Evolutionary conservation across 2,797 vertebrate genomes (phyloP).

Genomic region (Chelon labrosus): DNA sequence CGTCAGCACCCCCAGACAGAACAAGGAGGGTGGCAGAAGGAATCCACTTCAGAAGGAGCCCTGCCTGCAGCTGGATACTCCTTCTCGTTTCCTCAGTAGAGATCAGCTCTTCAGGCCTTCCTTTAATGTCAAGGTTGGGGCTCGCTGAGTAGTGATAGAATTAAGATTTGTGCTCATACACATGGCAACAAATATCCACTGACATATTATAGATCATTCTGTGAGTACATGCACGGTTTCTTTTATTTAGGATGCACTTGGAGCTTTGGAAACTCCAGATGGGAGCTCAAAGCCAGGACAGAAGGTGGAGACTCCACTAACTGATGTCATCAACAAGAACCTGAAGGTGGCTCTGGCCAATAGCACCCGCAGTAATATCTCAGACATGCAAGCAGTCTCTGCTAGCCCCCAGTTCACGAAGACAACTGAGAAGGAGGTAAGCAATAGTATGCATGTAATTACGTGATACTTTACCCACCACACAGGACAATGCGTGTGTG

Average conservation of each 20-base stretch:
- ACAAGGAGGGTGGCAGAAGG: conserved; percentile 58
- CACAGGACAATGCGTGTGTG: neutral
- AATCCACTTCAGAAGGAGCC: conserved; percentile 84
- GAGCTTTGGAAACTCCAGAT: conserved; percentile 90
- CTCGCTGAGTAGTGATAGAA: neutral
- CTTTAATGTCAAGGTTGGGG: conserved; percentile 89
- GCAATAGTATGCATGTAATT: neutral
- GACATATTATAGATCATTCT: neutral
- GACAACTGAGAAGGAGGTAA: conserved; percentile 81
- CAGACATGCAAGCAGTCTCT: conserved; percentile 81
- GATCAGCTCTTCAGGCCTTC: conserved; percentile 94
- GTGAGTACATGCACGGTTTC: neutral
- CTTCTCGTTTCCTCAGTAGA: conserved; percentile 94
- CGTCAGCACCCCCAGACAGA: conserved; percentile 56
- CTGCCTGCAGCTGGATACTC: conserved; percentile 91
- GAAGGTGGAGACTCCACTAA: conserved; percentile 90
- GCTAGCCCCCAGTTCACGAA: conserved; percentile 89
- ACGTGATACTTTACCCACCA: neutral
- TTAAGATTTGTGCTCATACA: neutral
- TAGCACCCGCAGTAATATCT: conserved; percentile 79
- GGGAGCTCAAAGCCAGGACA: conserved; percentile 78
- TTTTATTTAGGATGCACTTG: conserved; percentile 87
- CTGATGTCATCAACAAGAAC: conserved; percentile 92
- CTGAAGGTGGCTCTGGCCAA: conserved; percentile 92
- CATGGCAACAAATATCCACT: neutral